Evolutionary conservation across 2,113 vertebrate species (phyloP), one percentile per base, ranked within the genome.

Genomic region (Hippoglossus stenolepis): DNA sequence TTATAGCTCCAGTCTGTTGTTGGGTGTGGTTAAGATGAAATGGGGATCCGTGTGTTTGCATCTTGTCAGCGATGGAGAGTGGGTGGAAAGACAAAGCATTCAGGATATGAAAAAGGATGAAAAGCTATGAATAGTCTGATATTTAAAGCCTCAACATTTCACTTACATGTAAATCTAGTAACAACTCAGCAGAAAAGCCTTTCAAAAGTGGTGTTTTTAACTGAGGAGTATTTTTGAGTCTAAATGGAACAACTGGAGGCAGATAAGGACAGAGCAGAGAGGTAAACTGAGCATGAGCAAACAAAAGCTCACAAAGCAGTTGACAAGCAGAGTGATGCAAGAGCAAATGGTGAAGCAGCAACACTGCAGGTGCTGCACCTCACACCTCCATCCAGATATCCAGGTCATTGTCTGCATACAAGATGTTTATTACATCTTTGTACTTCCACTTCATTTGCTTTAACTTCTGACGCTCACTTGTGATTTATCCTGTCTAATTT

Each of bases 301-400:
- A 62, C 47, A 56, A 54, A 54, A 54, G 66, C 28, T 24, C 14
- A 70, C 47, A 17, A 17, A 51, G 15, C 40, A 21, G 38, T 21
- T 4, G 51, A 70, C 38, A 43, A 60, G 57, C 35, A 65, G 63
- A 64, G 43, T 92, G 91, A 93, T 86, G 89, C 83, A 92, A 92
- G 75, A 83, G 67, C 54, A 43, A 71, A 74, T 3, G 64, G 14
- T 61, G 28, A 21, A 28, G 64, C 73, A 65, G 89, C 18, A 87
- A 90, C 17, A 24, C 86, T 79, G 79, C 84, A 84, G 79, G 53
- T 71, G 64, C 64, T 54, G 77, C 77, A 80, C 43, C 31, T 84
- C 54, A 58, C 0, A 17, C 49, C 71, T 77, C 26, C 31, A 20
- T 24, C 38, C 65, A 77, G 60, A 80, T 82, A 83, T 73, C 51